phyloP scores from a whole-genome alignment of 2,797 vertebrate genomes.

The Hafferia zeledoni region DNA sequence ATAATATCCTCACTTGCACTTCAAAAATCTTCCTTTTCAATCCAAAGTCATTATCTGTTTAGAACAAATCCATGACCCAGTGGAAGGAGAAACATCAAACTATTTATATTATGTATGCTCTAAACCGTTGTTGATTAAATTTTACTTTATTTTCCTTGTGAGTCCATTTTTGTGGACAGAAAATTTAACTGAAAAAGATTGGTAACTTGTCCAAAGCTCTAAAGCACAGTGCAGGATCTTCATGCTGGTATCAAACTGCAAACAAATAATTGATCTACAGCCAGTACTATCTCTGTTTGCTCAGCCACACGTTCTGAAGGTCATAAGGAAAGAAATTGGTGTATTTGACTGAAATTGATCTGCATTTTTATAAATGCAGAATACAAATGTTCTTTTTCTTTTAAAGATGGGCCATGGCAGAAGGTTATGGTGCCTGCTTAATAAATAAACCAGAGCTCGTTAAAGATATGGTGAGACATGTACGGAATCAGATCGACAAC shows the following conservation, averaged over 20 bases:
- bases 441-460: constrained; percentile 95
- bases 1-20: background rate
- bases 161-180: background rate
- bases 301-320: background rate
- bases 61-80: background rate
- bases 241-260: background rate
- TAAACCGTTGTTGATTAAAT: background rate
- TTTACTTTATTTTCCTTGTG: background rate
- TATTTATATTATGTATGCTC: background rate
- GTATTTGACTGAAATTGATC: background rate
- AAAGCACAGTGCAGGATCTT: background rate
- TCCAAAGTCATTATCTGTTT: background rate
- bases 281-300: background rate
- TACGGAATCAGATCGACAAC: constrained; percentile 88
- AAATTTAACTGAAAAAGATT: background rate
- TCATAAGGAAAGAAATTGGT: background rate
- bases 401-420: constrained; percentile 92
- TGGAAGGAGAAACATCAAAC: background rate
- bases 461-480: constrained; percentile 91
- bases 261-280: background rate
- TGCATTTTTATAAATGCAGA: constrained; percentile 9
- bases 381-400: constrained; percentile 35
- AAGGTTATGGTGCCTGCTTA: constrained; percentile 95
- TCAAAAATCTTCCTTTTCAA: background rate
- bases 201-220: background rate